phyloP scores from a whole-genome alignment of 2,888 invertebrate genomes.

The Oithona nana region DNA sequence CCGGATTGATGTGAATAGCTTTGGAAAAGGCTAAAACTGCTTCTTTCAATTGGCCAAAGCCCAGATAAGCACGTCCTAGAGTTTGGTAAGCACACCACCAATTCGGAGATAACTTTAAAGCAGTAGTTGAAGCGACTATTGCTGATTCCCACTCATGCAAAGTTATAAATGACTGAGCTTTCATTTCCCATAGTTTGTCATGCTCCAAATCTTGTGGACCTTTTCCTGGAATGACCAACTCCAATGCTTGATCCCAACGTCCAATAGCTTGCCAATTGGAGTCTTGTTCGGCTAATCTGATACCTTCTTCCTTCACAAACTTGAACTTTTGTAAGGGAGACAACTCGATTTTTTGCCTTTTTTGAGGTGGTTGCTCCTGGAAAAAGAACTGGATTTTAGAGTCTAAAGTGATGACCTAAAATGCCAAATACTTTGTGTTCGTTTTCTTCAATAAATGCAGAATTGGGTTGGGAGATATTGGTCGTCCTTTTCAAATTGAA shows the following conservation, averaged over 20 bases:
- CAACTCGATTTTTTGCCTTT: no score
- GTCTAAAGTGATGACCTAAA: no score
- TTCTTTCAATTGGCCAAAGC: slow-evolving; percentile 27
- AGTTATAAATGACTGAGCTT: slow-evolving; percentile 17
- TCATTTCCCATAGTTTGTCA: slow-evolving; percentile 16
- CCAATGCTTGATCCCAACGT: slow-evolving; percentile 16
- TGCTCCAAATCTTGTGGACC: background rate
- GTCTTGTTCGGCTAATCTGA: slow-evolving; percentile 5
- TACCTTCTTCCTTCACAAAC: slow-evolving; percentile 14
- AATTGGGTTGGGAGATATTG: no score
- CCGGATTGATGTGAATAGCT: slow-evolving; percentile 19
- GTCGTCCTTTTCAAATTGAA: no score
- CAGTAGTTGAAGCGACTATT: slow-evolving; percentile 23
- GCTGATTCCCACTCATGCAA: slow-evolving; percentile 17
- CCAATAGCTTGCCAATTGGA: slow-evolving; percentile 16
- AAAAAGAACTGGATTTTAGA: no score
- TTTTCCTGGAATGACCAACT: background rate
- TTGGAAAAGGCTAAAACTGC: slow-evolving; percentile 21
- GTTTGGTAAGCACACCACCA: slow-evolving; percentile 30
- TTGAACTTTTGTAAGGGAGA: no score
- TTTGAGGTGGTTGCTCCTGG: no score
- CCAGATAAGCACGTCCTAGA: slow-evolving; percentile 26
- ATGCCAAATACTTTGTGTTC: no score
- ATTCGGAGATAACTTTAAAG: slow-evolving; percentile 23
- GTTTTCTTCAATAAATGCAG: no score